phyloP scores from a whole-genome alignment of 2,797 vertebrate genomes.

The Anolis apletophallus region DNA sequence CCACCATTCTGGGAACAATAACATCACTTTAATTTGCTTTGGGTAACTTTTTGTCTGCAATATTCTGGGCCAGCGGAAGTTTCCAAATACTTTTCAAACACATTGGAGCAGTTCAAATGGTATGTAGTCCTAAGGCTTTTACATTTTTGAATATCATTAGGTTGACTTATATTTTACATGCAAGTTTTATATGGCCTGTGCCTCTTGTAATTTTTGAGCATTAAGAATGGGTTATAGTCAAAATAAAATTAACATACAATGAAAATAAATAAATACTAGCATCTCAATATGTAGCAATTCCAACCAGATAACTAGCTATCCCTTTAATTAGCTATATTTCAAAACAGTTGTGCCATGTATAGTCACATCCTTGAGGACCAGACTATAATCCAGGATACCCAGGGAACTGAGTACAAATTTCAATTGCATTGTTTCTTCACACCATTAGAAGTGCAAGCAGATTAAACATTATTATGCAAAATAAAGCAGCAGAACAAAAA shows the following conservation, averaged over 20 bases:
- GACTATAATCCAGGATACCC: not conserved
- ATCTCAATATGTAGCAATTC: not conserved
- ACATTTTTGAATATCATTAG: not conserved
- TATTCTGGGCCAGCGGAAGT: too few relatives aligned
- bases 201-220: not conserved
- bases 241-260: too few relatives aligned
- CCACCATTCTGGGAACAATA: too few relatives aligned
- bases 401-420: not conserved
- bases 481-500: not conserved
- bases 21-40: too few relatives aligned
- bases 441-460: not conserved
- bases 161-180: not conserved
- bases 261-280: not conserved
- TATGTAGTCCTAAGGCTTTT: not conserved
- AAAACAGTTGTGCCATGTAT: not conserved
- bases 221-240: not conserved
- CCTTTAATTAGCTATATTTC: not conserved
- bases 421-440: not conserved
- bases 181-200: not conserved
- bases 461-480: constrained; percentile 9
- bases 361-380: not conserved
- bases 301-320: not conserved
- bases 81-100: too few relatives aligned
- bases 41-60: too few relatives aligned
- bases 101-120: too few relatives aligned